These are phyloP conservation scores for Trilocha varians DNA, from an alignment of 2,888 invertebrate species.

Conservation along the genomic window DNA sequence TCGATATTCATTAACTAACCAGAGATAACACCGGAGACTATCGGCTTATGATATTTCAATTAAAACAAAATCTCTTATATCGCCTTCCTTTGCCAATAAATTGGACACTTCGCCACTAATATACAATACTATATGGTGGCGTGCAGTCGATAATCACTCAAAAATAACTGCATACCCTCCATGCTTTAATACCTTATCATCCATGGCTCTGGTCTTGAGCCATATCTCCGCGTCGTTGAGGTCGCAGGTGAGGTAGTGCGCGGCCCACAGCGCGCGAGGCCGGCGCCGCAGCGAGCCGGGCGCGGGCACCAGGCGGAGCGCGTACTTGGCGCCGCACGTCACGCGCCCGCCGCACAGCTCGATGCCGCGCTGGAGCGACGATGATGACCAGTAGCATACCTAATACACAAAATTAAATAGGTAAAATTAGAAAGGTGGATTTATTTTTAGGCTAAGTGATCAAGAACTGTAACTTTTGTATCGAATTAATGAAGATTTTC, in stretches of 20 bases:
- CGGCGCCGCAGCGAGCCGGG: constrained; percentile 89
- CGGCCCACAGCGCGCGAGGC: constrained; percentile 91
- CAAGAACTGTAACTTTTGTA: too few species aligned
- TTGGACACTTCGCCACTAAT: too few species aligned
- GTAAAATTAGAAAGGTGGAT: not conserved
- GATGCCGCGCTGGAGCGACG: constrained; percentile 93
- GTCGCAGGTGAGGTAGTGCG: constrained; percentile 94
- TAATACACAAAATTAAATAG: constrained; percentile 17
- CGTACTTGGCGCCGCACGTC: constrained; percentile 86
- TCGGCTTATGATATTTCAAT: too few species aligned
- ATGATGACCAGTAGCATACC: constrained; percentile 98
- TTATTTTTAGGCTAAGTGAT: too few species aligned
- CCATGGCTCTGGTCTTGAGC: constrained; percentile 83
- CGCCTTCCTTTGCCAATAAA: too few species aligned
- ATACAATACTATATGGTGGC: too few species aligned
- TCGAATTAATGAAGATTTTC: too few species aligned
- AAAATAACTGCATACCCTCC: not conserved
- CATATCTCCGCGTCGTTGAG: constrained; percentile 93
- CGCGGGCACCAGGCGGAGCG: constrained; percentile 79
- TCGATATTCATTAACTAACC: too few species aligned
- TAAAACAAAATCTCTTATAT: too few species aligned
- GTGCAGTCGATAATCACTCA: not conserved
- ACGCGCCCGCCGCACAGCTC: constrained; percentile 88
- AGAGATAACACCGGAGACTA: too few species aligned
- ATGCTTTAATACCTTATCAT: constrained; percentile 19